Conservation (phyloP, 2,113 vertebrate species). For the Cariama cristata region DNA sequence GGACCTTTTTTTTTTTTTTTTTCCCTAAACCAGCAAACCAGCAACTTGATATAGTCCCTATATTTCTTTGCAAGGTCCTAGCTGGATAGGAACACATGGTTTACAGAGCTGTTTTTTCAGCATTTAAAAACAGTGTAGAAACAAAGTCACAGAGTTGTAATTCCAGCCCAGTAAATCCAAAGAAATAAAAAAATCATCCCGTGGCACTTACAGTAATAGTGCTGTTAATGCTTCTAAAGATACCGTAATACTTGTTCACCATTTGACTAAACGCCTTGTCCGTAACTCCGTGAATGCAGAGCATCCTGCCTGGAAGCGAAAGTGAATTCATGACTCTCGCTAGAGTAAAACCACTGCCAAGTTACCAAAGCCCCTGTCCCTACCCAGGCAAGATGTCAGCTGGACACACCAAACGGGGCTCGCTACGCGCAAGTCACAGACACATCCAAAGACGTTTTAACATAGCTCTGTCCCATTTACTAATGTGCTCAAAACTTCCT, state of each 20-base stretch:
- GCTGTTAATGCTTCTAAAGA: neutral
- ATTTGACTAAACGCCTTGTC: neutral
- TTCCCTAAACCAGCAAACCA: neutral
- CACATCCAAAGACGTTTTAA: neutral
- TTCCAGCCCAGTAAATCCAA: neutral
- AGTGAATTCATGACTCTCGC: neutral
- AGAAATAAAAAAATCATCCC: rapidly evolving
- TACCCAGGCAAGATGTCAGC: neutral
- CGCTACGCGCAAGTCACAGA: neutral
- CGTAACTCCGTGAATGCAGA: neutral
- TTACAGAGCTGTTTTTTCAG: neutral
- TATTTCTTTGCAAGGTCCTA: neutral
- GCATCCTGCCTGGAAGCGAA: neutral
- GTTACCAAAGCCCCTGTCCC: neutral
- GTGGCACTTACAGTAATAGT: neutral
- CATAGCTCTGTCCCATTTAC: neutral
- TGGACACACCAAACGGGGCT: neutral
- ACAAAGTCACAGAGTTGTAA: neutral
- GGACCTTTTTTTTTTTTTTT: neutral
- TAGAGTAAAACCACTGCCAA: neutral
- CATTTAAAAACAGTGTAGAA: neutral
- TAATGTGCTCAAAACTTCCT: neutral
- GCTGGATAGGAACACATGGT: neutral
- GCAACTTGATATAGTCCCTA: neutral
- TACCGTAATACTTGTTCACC: neutral